phyloP scores from a whole-genome alignment of 2,888 invertebrate species.

The Synanthedon tipuliformis region DNA sequence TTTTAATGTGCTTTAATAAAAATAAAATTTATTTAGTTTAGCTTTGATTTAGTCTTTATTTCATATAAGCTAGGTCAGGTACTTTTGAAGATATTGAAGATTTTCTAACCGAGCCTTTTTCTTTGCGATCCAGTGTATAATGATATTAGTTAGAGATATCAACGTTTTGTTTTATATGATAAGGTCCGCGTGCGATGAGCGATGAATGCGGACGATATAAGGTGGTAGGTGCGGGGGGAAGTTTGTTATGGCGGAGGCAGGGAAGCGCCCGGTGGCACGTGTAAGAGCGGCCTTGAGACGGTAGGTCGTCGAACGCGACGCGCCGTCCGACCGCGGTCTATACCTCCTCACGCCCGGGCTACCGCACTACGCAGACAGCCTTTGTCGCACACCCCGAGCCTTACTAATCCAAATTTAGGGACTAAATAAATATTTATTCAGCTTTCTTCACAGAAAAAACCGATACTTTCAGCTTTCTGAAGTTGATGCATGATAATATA shows the following conservation, averaged over 20 bases:
- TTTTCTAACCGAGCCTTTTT: no score
- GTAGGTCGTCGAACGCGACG: conserved; percentile 56
- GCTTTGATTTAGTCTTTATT: no score
- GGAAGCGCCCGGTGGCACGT: conserved; percentile 60
- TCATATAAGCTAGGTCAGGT: no score
- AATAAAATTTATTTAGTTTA: no score
- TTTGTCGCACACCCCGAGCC: conserved; percentile 20
- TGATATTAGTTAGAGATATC: no score
- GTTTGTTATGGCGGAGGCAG: conserved; percentile 65
- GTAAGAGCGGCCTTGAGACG: conserved; percentile 66
- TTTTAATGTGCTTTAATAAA: no score
- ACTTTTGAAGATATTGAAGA: no score
- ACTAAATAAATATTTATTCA: not conserved
- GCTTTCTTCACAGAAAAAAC: not conserved
- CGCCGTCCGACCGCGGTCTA: conserved; percentile 15
- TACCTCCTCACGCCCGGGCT: conserved; percentile 11
- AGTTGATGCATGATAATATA: not conserved
- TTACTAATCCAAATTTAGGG: not conserved
- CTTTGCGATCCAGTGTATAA: no score
- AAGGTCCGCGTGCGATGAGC: not conserved
- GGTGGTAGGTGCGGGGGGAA: conserved; percentile 40
- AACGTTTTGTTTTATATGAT: not conserved
- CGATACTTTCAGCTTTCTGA: not conserved
- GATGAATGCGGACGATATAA: conserved; percentile 2
- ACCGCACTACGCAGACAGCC: conserved; percentile 30